Evolutionary conservation across 2,797 vertebrate genomes (phyloP), one percentile per base, ranked within the genome.

Genomic region (Microctenopoma lineatum): DNA sequence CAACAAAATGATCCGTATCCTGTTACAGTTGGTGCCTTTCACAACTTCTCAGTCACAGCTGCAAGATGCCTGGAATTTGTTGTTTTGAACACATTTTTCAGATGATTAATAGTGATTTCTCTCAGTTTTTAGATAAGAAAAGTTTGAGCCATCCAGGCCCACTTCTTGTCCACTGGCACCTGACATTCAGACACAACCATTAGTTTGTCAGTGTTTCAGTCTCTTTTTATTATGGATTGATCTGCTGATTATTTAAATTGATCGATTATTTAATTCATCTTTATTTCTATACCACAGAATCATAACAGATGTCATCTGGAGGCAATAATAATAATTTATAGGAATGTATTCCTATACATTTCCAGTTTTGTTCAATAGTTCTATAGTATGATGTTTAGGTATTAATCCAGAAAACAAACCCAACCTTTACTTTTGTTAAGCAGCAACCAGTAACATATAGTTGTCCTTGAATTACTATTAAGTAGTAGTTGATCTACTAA

Each of bases 1-100:
- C 62, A 55, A 57, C 18, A 36, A 63, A 79, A 58, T 44, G 18
- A 81, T 55, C 12, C n/a, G n/a, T 10, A 1, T 18, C 50, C 12
- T 38, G 11, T 57, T 6, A 25, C 15, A 15, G 64, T 16, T 54
- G 27, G 50, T 62, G 21, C 38, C 16, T 7, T 44, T 12, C 11
- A 29, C 2, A 47, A 69, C 25, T 26, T 57, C 7, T 13, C 9
- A n/a, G 51, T 18, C 16, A 26, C 1, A 56, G 44, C 27, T 14
- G 10, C 2, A 16, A 25, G 8, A 32, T 55, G 38, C 13, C 25
- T 25, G 21, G 26, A 32, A 14, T 48, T 54, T 15, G 26, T 27
- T 41, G 52, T 57, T 56, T 9, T 59, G 29, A 44, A 15, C 11
- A 5, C 1, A 16, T 21, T 1, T 1, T 21, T 21, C 21, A 21